Conservation (phyloP, 2,113 vertebrate genomes). For the Channa argus region DNA sequence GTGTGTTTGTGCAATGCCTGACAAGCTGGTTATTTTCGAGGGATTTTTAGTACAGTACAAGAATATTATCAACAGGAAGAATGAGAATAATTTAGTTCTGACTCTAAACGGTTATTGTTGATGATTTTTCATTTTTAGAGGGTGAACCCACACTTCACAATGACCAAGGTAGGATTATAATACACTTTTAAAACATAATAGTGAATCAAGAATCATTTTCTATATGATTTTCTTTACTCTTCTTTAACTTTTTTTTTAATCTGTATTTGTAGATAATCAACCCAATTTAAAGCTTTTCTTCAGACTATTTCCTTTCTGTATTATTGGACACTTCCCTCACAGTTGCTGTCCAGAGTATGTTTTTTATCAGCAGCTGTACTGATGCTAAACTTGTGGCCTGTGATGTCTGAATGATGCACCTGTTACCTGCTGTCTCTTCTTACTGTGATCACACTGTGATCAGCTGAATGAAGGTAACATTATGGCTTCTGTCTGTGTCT, state of each 20-base stretch:
- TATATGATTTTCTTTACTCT: no score
- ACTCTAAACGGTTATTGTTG: no score
- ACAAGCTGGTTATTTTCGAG: no score
- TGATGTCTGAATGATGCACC: not conserved
- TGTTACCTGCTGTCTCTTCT: slow-evolving; percentile 1
- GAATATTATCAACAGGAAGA: no score
- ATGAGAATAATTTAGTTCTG: no score
- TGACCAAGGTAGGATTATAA: slow-evolving; percentile 7
- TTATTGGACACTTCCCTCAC: not conserved
- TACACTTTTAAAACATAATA: no score
- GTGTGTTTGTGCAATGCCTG: no score
- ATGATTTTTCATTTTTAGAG: not conserved
- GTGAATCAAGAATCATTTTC: no score
- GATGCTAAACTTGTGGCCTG: not conserved
- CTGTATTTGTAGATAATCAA: no score
- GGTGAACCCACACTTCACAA: not conserved
- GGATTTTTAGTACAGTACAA: no score
- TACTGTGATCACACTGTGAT: slow-evolving; percentile 10
- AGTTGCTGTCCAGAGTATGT: not conserved
- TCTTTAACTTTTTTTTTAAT: no score
- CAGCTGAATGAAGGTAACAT: slow-evolving; percentile 27
- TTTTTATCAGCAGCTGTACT: no score
- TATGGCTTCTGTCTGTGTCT: slow-evolving; percentile 37
- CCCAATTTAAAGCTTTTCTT: not conserved
- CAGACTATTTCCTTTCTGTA: not conserved